phyloP scores from a whole-genome alignment of 92 coral and sea anemone species.

The Epizoanthus illoricatus region DNA sequence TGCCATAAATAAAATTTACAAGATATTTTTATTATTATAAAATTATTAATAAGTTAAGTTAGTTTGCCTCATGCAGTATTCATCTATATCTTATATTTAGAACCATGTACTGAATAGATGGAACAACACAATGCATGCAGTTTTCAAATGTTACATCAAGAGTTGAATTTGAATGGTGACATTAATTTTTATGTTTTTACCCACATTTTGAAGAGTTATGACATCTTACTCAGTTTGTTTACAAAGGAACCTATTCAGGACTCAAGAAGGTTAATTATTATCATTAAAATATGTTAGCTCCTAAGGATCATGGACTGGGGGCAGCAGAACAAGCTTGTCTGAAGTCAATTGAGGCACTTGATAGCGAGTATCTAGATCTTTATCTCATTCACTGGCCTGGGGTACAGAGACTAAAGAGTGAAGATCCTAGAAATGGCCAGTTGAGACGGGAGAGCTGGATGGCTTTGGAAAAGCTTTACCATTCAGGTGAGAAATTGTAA shows the following conservation, averaged over 20 bases:
- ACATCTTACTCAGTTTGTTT: no score
- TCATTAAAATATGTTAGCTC: conserved; percentile 49
- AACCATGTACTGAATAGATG: no score
- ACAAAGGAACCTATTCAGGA: background rate
- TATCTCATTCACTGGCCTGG: conserved; percentile 98
- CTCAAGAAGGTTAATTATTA: background rate
- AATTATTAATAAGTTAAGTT: no score
- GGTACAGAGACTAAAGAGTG: conserved; percentile 76
- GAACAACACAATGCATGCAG: background rate
- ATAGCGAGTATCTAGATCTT: conserved; percentile 82
- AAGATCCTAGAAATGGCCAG: conserved; percentile 75
- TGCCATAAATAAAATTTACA: no score
- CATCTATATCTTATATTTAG: no score
- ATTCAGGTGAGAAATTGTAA: conserved; percentile 55
- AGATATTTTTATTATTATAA: no score
- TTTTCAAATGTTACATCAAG: no score
- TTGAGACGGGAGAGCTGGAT: conserved; percentile 83
- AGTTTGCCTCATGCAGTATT: no score
- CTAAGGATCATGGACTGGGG: conserved; percentile 84
- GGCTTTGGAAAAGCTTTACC: conserved; percentile 82
- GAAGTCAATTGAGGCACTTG: conserved; percentile 67
- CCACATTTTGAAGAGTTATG: no score
- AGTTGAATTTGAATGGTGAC: no score
- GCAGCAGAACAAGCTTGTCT: conserved; percentile 70
- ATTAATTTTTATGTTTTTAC: no score